phyloP scores from a whole-genome alignment of 2,113 vertebrate genomes.

The Ailurus styani region DNA sequence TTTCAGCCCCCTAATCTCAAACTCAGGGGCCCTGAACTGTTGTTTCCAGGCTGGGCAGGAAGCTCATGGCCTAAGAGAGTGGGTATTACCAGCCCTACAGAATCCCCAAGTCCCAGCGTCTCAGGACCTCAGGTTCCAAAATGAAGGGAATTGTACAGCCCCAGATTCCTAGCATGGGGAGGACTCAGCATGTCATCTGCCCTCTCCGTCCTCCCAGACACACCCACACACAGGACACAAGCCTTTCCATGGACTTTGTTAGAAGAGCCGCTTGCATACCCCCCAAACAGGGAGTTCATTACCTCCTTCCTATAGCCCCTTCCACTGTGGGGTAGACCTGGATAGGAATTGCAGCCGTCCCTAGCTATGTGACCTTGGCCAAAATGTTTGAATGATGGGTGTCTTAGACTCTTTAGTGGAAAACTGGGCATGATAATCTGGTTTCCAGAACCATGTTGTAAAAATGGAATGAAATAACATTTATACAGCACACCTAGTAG shows the following conservation, averaged over 20 bases:
- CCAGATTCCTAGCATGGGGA: background rate
- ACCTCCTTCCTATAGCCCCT: background rate
- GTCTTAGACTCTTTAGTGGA: background rate
- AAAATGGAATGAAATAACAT: background rate
- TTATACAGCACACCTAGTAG: background rate
- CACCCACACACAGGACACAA: background rate
- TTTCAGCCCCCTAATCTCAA: background rate
- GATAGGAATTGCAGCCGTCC: background rate
- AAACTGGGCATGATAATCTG: background rate
- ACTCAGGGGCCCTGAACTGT: background rate
- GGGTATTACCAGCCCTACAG: background rate
- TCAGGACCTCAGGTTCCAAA: background rate
- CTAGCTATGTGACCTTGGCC: background rate
- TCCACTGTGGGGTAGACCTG: background rate
- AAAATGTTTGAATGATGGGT: background rate
- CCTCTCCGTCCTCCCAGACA: background rate
- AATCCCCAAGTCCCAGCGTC: background rate
- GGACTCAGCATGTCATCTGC: background rate
- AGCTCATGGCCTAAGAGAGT: background rate
- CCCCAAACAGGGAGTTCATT: background rate
- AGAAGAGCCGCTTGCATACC: background rate
- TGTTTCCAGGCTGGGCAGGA: background rate
- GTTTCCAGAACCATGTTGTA: background rate
- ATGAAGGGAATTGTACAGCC: background rate
- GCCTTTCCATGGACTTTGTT: background rate